A percentile compares a stretch with the other conserved stretches of the same genome.
Conservation (phyloP, 1,140 invertebrate species). For the Armadillidium nasatum region DNA sequence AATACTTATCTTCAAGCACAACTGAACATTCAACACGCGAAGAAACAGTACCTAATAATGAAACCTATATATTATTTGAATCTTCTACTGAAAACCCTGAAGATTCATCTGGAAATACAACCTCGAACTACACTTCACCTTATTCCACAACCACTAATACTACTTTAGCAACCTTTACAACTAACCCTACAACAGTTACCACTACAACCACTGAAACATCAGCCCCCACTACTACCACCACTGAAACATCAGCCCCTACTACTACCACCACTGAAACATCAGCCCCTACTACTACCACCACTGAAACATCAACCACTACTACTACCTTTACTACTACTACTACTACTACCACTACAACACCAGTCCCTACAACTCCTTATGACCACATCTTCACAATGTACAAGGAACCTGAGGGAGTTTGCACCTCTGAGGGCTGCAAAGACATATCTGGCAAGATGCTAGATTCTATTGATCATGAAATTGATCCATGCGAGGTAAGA, state of each 20-base stretch:
- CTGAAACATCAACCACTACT: background rate
- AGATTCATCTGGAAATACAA: no score
- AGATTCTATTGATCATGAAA: background rate
- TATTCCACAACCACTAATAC: background rate
- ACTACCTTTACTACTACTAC: background rate
- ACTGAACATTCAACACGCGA: no score
- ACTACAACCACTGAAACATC: background rate
- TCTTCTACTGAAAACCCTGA: no score
- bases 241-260: background rate
- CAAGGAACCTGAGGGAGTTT: background rate
- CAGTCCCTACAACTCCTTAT: background rate
- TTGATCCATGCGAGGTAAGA: background rate
- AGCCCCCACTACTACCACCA: background rate
- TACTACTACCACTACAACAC: background rate
- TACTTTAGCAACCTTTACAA: background rate
- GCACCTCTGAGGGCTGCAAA: background rate
- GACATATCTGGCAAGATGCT: background rate
- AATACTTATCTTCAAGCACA: no score
- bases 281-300: background rate
- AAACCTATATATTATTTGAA: no score
- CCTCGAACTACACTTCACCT: background rate
- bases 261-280: background rate
- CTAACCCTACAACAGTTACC: background rate
- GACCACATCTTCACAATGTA: background rate
- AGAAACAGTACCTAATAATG: no score